Base-by-base conservation (phyloP, 2,797 vertebrate species). In the Gallirallus australis region DNA sequence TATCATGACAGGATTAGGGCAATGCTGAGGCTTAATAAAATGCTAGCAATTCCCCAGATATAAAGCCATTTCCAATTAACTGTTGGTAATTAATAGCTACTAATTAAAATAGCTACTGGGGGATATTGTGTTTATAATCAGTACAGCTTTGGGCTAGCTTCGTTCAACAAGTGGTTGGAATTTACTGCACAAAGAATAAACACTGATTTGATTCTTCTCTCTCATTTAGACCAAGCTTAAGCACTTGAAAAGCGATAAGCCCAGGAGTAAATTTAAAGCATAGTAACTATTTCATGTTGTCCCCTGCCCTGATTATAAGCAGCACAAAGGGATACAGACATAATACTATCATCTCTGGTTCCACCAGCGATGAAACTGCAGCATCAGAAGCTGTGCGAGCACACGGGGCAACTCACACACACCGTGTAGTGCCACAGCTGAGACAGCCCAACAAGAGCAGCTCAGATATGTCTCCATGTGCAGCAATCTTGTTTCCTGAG, bases 51-150 rank as follows among this genome's bases (percentile, higher is more conserved):
- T 92, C 68, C 47, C 82, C 35, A 21, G 54, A 93, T 3, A 91
- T 50, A 80, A 89, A 92, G 61, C 5, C n/a, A 70, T 77, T 86
- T 93, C 54, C 56, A 95, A 90, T 91, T 92, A 90, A 78, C 39
- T 56, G 27, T 40, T 59, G 39, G 53, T 94, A 93, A 96, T 91
- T 86, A 92, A 85, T 76, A 84, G 54, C 42, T 83, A 81, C 76
- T 94, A 83, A 95, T 92, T 82, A 82, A 89, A 90, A 82, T 61
- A 75, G 40, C 45, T 85, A n/a, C 33, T 0, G 5, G 69, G 45
- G 15, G n/a, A 72, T 86, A 53, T 12, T 66, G 65, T 76, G 35
- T 82, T 91, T 83, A 63, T 69, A 71, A 81, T 47, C 59, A 63
- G 31, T 85, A 54, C 16, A 54, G 56, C 20, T 89, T 79, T 80